These are phyloP conservation scores for Ifrita kowaldi DNA, from an alignment of 2,113 vertebrate species.

Conservation along the genomic window DNA sequence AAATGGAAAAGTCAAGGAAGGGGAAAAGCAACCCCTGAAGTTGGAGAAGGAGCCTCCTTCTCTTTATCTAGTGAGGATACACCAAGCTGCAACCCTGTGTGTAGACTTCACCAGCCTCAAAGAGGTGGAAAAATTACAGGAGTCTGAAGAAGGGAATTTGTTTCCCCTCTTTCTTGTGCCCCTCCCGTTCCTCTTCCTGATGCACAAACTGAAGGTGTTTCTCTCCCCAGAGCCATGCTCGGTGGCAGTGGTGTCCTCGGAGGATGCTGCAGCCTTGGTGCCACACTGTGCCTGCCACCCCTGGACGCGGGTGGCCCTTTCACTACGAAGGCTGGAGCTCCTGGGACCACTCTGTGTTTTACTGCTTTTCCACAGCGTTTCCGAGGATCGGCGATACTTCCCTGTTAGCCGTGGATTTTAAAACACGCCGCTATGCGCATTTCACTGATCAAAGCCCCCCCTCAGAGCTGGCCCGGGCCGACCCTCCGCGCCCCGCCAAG, in stretches of 20 bases:
- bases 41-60: background rate
- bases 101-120: background rate
- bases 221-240: background rate
- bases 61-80: background rate
- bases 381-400: fast-evolving
- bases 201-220: background rate
- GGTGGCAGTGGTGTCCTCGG: fast-evolving
- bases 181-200: background rate
- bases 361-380: background rate
- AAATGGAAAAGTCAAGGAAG: background rate
- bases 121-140: background rate
- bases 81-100: background rate
- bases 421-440: too few relatives aligned
- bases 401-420: fast-evolving
- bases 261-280: background rate
- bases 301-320: fast-evolving
- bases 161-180: background rate
- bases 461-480: background rate
- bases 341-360: background rate
- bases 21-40: background rate
- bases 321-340: background rate
- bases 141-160: background rate
- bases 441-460: background rate
- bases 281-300: background rate
- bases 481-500: too few relatives aligned